Conservation (phyloP, 2,113 vertebrate species). For the Illadopsis cleaveri region DNA sequence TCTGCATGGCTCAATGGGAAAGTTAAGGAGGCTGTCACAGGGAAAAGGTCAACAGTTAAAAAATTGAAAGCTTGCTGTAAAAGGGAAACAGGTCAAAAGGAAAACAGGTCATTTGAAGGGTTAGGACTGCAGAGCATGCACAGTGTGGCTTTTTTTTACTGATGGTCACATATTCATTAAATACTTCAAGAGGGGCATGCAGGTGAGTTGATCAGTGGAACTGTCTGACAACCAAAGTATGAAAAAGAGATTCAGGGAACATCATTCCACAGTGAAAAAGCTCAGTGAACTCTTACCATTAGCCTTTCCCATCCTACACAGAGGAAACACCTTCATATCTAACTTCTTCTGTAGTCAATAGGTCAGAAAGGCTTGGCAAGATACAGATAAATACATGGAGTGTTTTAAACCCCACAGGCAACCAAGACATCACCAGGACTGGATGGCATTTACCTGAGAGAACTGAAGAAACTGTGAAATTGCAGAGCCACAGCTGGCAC, state of each 20-base stretch:
- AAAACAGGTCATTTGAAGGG: neutral
- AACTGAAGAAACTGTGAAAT: neutral
- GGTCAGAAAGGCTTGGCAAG: neutral
- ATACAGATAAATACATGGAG: neutral
- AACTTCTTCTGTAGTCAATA: neutral
- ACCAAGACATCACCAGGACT: neutral
- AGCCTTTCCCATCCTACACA: rapidly evolving
- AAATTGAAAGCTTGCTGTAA: neutral
- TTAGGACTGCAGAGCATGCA: neutral
- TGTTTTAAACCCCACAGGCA: neutral
- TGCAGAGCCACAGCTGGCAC: neutral
- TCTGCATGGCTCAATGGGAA: neutral
- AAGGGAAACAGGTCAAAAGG: neutral
- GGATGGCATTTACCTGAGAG: neutral
- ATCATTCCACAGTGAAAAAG: neutral
- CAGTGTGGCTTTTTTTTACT: rapidly evolving
- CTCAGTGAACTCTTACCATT: neutral
- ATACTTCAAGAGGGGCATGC: neutral
- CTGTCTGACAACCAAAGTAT: neutral
- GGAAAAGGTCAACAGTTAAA: neutral
- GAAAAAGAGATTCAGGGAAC: neutral
- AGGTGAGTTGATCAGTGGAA: neutral
- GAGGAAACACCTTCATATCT: neutral
- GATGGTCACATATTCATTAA: neutral
- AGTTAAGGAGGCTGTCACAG: neutral